Base-by-base conservation (phyloP, 2,113 vertebrate species). In the Nymphicus hollandicus region DNA sequence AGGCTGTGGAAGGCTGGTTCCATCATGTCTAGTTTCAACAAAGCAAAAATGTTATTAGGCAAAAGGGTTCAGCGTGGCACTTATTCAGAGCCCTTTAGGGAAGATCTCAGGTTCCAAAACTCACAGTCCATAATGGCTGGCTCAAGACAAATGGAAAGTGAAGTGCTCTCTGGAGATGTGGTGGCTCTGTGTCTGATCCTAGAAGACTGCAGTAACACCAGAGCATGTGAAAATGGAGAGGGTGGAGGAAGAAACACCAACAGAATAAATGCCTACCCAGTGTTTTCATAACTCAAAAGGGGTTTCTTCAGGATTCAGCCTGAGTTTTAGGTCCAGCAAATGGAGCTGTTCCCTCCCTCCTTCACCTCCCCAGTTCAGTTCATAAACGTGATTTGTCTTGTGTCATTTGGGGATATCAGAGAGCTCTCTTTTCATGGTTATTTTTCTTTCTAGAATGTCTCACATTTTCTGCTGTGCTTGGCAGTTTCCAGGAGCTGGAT, bases 401-500 rank as follows among this genome's bases (percentile, higher is more conserved):
- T 85, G 88, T 85, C 81, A 80, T 72, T 68, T 66, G 88, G 76
- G 81, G 83, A 89, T 81, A 68, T 74, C 65, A 65, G 76, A 71
- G 56, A 82, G 77, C 50, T 74, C 63, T 85, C 66, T 43, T 74
- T 91, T 77, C 78, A 66, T 11, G 14, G 55, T 53, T 86, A 80
- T 91, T 91, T 95, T 91, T 81, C 86, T 94, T 86, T 79, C 81
- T 86, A 28, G 11, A 64, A 83, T 13, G 81, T 60, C 86, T 89
- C 91, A 74, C 92, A 35, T 89, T 94, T 94, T 93, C 92, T 94
- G 89, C 92, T 93, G 81, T 50, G 86, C 92, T 94, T 83, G 55
- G 86, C 91, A 94, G 79, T 91, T 81, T 91, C 56, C 61, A 93
- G 50, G 77, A 86, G 72, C 69, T 72, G 80, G 79, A 91, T 76